phyloP scores from a whole-genome alignment of 2,888 invertebrate species.

The Melikaiella ostensackeni region DNA sequence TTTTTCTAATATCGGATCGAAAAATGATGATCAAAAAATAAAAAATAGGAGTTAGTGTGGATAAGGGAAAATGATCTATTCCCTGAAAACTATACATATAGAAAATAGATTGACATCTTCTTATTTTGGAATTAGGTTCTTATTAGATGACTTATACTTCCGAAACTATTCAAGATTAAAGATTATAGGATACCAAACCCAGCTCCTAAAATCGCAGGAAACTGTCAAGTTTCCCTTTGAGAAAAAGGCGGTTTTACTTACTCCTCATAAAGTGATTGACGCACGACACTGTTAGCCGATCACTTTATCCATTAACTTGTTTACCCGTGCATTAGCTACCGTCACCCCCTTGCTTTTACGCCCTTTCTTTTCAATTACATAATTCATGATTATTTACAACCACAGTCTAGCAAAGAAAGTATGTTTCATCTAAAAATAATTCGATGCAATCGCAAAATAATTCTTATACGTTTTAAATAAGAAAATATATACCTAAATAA shows the following conservation, averaged over 20 bases:
- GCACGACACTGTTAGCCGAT: slow-evolving; percentile 42
- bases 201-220: background rate
- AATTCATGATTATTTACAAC: background rate
- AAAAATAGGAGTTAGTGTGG: no score
- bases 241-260: background rate
- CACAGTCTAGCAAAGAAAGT: background rate
- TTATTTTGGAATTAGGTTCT: no score
- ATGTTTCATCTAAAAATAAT: background rate
- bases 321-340: slow-evolving; percentile 33
- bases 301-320: slow-evolving; percentile 48
- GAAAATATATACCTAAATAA: no score
- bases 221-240: background rate
- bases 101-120: no score
- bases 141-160: no score
- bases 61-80: no score
- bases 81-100: no score
- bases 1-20: no score
- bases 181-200: no score
- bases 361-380: background rate
- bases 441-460: background rate
- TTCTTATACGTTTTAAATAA: no score
- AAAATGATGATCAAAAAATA: no score
- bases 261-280: slow-evolving; percentile 45
- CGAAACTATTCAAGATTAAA: no score
- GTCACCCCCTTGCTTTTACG: background rate